Evolutionary conservation across 2,797 vertebrate species (phyloP).

Genomic region (Channa striata): DNA sequence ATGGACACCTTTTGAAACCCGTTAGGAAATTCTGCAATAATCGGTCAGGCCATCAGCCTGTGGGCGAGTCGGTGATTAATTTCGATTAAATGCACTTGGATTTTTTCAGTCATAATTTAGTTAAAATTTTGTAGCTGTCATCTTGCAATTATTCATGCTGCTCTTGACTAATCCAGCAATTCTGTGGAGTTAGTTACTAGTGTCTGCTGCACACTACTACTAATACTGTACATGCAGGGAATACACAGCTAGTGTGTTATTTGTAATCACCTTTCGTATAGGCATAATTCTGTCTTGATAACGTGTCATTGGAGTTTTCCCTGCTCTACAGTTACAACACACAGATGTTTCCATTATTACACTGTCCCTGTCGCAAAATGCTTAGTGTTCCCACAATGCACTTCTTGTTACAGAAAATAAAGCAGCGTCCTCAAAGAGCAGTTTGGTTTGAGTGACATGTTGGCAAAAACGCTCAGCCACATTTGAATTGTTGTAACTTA

Average conservation of each 20-base stretch:
- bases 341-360: slow-evolving; percentile 1
- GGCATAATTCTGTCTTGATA: slow-evolving; percentile 10
- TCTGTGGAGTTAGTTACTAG: slow-evolving; percentile 12
- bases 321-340: background rate
- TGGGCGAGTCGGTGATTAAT: background rate
- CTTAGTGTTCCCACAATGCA: slow-evolving; percentile 11
- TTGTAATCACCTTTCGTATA: slow-evolving; percentile 10
- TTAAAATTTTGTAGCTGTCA: slow-evolving; percentile 11
- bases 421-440: slow-evolving; percentile 15
- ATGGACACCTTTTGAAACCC: slow-evolving; percentile 3
- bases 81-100: background rate
- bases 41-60: slow-evolving; percentile 3
- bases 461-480: slow-evolving; percentile 43
- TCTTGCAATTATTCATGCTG: slow-evolving; percentile 16
- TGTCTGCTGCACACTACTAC: too few relatives aligned
- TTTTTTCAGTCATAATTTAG: slow-evolving; percentile 19
- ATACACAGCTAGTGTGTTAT: slow-evolving; percentile 15
- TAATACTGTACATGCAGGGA: background rate
- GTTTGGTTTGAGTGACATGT: slow-evolving; percentile 48
- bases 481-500: slow-evolving; percentile 55
- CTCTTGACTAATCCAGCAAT: slow-evolving; percentile 7
- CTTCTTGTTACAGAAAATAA: background rate
- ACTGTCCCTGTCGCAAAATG: slow-evolving; percentile 10
- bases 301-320: slow-evolving; percentile 3
- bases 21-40: background rate